Conservation (phyloP, 2,888 invertebrate species). For the Abscondita cerata region DNA sequence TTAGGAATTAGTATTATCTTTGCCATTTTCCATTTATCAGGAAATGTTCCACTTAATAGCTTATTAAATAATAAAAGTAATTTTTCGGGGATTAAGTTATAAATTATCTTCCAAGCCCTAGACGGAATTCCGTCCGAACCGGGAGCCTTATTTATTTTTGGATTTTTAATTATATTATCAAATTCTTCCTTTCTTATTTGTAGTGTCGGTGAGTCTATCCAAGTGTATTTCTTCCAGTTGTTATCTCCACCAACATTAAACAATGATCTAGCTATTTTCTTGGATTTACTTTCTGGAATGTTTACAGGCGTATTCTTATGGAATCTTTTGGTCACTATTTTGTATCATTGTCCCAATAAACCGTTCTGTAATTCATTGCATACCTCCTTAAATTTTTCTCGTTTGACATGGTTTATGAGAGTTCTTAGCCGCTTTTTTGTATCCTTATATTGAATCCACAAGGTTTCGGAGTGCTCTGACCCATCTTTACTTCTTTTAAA, state of each 20-base stretch:
- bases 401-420: not conserved
- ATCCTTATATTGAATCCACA: not conserved
- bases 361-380: not conserved
- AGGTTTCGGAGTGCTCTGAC: not conserved
- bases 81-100: not conserved
- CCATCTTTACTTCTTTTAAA: not conserved
- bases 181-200: not conserved
- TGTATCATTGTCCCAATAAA: not conserved
- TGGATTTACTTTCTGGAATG: no score
- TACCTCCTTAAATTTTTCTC: not conserved
- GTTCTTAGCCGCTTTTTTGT: not conserved
- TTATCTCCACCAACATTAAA: no score
- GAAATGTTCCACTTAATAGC: not conserved
- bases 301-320: no score
- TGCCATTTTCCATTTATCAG: conserved; percentile 1
- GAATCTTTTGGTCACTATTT: not conserved
- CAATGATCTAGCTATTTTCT: no score
- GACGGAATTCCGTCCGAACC: conserved; percentile 2
- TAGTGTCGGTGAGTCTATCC: not conserved
- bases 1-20: not conserved
- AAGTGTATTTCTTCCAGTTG: no score
- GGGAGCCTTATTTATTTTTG: not conserved
- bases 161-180: not conserved
- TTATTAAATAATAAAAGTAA: not conserved
- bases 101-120: not conserved